Base-by-base conservation (phyloP, 2,113 vertebrate genomes). In the Tachysurus vachellii region DNA sequence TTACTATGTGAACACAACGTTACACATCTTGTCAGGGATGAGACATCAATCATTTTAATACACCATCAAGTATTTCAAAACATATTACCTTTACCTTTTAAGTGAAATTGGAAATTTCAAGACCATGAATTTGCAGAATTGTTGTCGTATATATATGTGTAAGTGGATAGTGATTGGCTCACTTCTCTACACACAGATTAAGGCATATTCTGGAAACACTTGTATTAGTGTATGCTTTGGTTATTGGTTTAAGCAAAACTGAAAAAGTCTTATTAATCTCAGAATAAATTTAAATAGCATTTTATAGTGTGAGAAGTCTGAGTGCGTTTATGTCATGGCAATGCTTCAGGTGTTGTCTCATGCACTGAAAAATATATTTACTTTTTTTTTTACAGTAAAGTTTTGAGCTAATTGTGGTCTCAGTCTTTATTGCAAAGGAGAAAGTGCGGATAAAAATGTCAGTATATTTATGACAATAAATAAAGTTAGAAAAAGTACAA, bases 1-100 rank as follows among this genome's bases (percentile, higher is more conserved):
- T 12, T 47, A 13, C 54, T 31, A 62, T 23, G 16, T 85, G 57
- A 76, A 57, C 70, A 75, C 36, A 44, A 42, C 23, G 44, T 59
- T 56, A 59, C 53, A 57, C 53, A 44, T 84, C 61, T 85, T 75
- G 57, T 85, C 56, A 85, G 71, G 56, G 28, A 59, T 61, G 56
- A 62, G 70, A 85, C 56, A 76, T 85, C 42, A 59, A 17, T 59
- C 31, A 42, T 70, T 70, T 70, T 16, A 70, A 12, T 70, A 36
- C 68, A 42, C 19, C 68, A 70, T 36, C 31, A 73, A 71, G 9
- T 71, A 71, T 71, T 71, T 42, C 16, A 57, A 14, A 9, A 59
- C 42, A 76, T 28, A 31, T 56, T 70, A 70, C 64, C 53, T 66
- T 50, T 36, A 36, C 36, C 36, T 36, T 83, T 64, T 83, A 70